Evolutionary conservation across 2,797 vertebrate species (phyloP).

Genomic region (Brachyalestes nurse): DNA sequence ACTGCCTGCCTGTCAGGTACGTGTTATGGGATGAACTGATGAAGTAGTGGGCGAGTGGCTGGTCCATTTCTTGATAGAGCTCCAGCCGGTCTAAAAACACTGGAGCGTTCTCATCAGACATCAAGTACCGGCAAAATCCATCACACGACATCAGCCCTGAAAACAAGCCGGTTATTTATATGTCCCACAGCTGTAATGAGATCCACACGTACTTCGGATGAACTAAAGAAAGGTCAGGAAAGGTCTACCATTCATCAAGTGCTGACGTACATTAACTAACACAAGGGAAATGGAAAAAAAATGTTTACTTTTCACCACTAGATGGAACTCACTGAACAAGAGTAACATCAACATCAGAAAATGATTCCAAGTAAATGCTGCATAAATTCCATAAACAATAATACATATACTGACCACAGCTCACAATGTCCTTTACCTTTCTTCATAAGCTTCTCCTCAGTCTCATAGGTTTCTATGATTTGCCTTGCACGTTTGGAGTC

Average conservation of each 20-base stretch:
- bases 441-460: constrained; percentile 88
- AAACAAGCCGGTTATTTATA: background rate
- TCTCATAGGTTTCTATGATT: constrained; percentile 95
- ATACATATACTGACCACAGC: background rate
- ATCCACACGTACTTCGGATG: background rate
- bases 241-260: constrained; percentile 6
- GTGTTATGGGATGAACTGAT: constrained; percentile 99
- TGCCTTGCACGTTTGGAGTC: constrained; percentile 95
- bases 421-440: constrained; percentile 81
- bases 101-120: constrained; percentile 98
- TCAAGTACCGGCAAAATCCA: constrained; percentile 96
- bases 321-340: constrained; percentile 13
- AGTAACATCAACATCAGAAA: background rate
- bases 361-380: background rate
- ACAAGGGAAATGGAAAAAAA: background rate
- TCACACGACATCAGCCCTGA: constrained; percentile 92
- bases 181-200: background rate
- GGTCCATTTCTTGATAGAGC: constrained; percentile 98
- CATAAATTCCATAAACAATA: background rate
- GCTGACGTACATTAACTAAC: constrained; percentile 2
- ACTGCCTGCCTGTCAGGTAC: constrained; percentile 95
- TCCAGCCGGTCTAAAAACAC: constrained; percentile 96
- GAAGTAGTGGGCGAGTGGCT: constrained; percentile 94
- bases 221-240: background rate
- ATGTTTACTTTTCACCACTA: background rate